Evolutionary conservation across 2,797 vertebrate species (phyloP).

Genomic region (Molothrus aeneus): DNA sequence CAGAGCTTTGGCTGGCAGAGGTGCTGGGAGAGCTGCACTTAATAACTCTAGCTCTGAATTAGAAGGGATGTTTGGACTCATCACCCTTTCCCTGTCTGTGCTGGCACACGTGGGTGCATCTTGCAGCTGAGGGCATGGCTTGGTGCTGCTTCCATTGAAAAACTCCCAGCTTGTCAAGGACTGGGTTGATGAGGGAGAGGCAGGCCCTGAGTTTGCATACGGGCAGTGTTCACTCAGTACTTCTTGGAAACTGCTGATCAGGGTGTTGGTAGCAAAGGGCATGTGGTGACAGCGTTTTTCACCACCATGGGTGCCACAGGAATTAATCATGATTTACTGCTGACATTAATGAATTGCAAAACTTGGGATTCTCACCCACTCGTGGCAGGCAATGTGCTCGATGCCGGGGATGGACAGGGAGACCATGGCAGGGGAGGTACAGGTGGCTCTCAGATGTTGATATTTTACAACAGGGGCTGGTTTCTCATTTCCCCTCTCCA

Average conservation of each 20-base stretch:
- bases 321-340: slow-evolving; percentile 59
- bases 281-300: slow-evolving; percentile 39
- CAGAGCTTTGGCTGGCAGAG: neutral
- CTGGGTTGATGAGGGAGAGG: neutral
- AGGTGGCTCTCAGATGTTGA: neutral
- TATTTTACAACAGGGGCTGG: neutral
- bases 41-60: neutral
- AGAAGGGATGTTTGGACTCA: neutral
- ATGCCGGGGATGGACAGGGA: neutral
- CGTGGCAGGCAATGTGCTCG: neutral
- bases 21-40: neutral
- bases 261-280: slow-evolving; percentile 23
- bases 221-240: neutral
- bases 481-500: neutral
- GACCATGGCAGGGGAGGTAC: neutral
- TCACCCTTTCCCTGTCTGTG: fast-evolving
- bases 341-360: slow-evolving; percentile 9
- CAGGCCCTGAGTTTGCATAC: neutral
- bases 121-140: fast-evolving
- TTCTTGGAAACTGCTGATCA: slow-evolving; percentile 38
- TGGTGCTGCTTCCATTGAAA: neutral
- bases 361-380: slow-evolving; percentile 20
- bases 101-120: neutral
- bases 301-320: slow-evolving; percentile 11
- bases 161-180: neutral